A percentile compares a stretch with the other conserved stretches of the same genome.
Evolutionary conservation across 1,140 invertebrate genomes (phyloP).

Genomic region (Metopolophium dirhodum): DNA sequence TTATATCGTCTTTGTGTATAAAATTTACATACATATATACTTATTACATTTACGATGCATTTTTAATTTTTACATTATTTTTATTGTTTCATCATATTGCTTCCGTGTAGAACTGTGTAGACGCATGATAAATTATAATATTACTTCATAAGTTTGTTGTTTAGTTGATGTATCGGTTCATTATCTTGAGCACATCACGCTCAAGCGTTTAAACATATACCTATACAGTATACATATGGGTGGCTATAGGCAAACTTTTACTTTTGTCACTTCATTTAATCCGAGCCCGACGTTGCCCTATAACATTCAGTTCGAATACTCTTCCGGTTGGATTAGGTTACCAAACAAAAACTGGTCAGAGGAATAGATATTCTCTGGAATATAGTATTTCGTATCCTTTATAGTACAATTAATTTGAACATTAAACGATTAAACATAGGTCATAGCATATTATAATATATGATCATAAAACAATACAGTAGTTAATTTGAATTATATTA

Average conservation of each 20-base stretch:
- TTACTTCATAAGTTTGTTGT: neutral
- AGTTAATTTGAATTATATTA: neutral
- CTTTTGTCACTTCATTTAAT: neutral
- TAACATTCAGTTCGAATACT: neutral
- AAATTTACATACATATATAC: neutral
- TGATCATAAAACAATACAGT: neutral
- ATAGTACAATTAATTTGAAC: neutral
- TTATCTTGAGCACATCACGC: neutral
- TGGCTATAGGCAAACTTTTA: neutral
- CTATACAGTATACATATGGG: neutral
- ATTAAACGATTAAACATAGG: neutral
- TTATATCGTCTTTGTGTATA: neutral
- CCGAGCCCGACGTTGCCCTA: neutral
- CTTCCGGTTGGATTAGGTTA: neutral
- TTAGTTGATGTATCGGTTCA: neutral
- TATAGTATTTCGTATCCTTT: neutral
- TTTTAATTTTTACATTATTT: neutral
- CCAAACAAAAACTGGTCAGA: neutral
- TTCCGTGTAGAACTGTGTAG: neutral
- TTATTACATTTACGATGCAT: neutral
- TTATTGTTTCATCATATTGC: neutral
- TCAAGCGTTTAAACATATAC: neutral
- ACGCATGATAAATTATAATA: neutral
- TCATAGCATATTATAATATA: neutral
- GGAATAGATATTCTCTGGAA: neutral